Evolutionary conservation across 2,113 vertebrate genomes (phyloP).

Genomic region (Lipophrys pholis): DNA sequence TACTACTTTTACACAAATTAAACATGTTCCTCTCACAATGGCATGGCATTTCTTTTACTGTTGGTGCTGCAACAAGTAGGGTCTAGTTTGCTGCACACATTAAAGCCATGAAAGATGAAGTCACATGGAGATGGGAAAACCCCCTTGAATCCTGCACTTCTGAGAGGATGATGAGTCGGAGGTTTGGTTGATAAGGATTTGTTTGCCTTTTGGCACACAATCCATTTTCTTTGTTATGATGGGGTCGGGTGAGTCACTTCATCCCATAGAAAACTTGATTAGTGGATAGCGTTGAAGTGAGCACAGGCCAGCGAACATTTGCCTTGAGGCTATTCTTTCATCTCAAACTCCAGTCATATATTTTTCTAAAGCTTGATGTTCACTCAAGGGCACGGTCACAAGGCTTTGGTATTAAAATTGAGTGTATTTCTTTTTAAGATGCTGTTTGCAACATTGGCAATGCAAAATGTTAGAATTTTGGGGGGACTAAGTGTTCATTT

Average conservation of each 20-base stretch:
- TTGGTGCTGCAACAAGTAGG: too few relatives aligned
- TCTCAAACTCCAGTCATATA: not conserved
- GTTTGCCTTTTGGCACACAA: slow-evolving; percentile 27
- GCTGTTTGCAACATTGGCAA: not conserved
- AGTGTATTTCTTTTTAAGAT: not conserved
- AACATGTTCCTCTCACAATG: too few relatives aligned
- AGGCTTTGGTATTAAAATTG: not conserved
- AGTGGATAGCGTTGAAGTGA: slow-evolving; percentile 21
- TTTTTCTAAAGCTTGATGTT: not conserved
- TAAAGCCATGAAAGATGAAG: slow-evolving; percentile 10
- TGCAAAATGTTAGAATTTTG: not conserved
- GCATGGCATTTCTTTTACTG: too few relatives aligned
- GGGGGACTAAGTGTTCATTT: too few relatives aligned
- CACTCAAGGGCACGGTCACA: not conserved
- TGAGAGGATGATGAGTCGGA: not conserved
- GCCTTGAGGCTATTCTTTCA: slow-evolving; percentile 47
- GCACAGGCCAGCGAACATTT: slow-evolving; percentile 16
- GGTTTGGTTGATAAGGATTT: not conserved
- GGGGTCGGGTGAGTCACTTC: slow-evolving; percentile 39
- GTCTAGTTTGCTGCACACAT: not conserved
- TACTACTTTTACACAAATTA: too few relatives aligned
- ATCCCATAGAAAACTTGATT: slow-evolving; percentile 21
- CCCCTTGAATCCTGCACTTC: not conserved
- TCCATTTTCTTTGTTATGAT: slow-evolving; percentile 53
- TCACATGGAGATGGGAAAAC: slow-evolving; percentile 15